phyloP scores from a whole-genome alignment of 1,140 invertebrate genomes.

The Cheumatopsyche charites region DNA sequence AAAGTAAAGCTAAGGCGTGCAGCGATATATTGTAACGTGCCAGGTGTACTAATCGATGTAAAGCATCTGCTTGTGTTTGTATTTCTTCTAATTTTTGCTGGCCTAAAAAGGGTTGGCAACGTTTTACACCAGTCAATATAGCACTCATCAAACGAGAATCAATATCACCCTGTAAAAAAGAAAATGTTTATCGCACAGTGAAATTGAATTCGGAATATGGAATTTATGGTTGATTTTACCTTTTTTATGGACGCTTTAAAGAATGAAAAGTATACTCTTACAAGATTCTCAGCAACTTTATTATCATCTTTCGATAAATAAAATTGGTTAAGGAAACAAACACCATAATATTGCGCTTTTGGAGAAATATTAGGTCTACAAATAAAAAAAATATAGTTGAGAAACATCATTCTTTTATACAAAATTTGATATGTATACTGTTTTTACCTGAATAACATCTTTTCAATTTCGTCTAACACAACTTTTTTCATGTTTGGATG shows the following conservation, averaged over 20 bases:
- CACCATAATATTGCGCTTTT: conserved; percentile 90
- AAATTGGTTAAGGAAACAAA: conserved; percentile 90
- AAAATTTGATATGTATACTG: not conserved
- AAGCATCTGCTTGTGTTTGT: conserved; percentile 75
- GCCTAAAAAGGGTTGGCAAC: conserved; percentile 82
- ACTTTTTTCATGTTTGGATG: conserved; percentile 93
- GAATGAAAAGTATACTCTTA: conserved; percentile 93
- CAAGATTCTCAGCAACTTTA: conserved; percentile 79
- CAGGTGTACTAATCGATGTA: conserved; percentile 90
- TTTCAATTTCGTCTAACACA: conserved; percentile 87
- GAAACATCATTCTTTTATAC: not conserved
- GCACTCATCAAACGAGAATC: conserved; percentile 92
- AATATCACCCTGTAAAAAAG: conserved; percentile 75
- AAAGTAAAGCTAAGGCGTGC: conserved; percentile 85
- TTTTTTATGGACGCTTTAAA: conserved; percentile 92
- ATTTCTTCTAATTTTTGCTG: conserved; percentile 63
- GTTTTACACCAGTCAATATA: conserved; percentile 85
- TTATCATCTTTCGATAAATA: conserved; percentile 73
- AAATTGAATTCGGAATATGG: conserved; percentile 3
- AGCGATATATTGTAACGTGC: conserved; percentile 82
- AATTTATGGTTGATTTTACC: conserved; percentile 53
- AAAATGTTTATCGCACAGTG: not conserved
- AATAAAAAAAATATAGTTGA: conserved; percentile 8
- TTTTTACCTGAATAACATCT: conserved; percentile 78
- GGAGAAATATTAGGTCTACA: conserved; percentile 76